Conservation (phyloP, 2,888 invertebrate species). For the Amaurobius ferox region DNA sequence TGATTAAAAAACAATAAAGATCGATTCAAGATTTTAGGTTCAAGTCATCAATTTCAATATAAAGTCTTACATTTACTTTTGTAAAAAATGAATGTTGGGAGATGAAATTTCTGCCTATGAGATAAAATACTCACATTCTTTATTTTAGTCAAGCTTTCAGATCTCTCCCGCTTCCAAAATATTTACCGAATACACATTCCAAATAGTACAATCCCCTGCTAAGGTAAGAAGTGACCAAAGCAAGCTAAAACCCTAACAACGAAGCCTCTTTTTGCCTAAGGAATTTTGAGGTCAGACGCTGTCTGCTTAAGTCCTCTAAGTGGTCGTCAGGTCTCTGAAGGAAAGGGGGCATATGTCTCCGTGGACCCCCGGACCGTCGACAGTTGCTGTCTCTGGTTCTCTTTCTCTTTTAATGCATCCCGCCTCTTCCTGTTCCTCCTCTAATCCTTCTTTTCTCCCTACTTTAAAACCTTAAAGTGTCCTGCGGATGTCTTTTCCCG, state of each 20-base stretch:
- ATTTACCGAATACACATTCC: no score
- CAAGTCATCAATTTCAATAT: no score
- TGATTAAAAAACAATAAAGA: no score
- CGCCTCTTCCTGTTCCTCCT: slow-evolving; percentile 39
- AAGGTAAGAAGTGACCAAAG: background rate
- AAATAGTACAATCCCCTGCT: no score
- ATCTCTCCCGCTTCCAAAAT: no score
- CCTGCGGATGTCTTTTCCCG: slow-evolving; percentile 58
- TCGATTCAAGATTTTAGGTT: no score
- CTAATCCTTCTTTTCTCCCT: slow-evolving; percentile 65
- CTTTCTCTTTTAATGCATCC: slow-evolving; percentile 56
- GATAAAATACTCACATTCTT: no score
- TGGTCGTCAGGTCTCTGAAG: slow-evolving; percentile 24
- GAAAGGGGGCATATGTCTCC: slow-evolving; percentile 12
- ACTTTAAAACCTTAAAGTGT: slow-evolving; percentile 72
- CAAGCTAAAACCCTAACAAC: background rate
- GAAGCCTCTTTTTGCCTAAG: background rate
- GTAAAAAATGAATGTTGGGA: no score
- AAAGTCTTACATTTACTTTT: no score
- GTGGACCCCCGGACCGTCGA: slow-evolving; percentile 49
- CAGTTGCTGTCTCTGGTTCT: slow-evolving; percentile 47
- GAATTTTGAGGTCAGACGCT: slow-evolving; percentile 24
- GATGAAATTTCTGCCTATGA: no score
- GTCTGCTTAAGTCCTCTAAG: slow-evolving; percentile 42
- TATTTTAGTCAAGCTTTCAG: no score